Base-by-base conservation (phyloP, 2,797 vertebrate genomes). In the Adrianichthys oophorus region DNA sequence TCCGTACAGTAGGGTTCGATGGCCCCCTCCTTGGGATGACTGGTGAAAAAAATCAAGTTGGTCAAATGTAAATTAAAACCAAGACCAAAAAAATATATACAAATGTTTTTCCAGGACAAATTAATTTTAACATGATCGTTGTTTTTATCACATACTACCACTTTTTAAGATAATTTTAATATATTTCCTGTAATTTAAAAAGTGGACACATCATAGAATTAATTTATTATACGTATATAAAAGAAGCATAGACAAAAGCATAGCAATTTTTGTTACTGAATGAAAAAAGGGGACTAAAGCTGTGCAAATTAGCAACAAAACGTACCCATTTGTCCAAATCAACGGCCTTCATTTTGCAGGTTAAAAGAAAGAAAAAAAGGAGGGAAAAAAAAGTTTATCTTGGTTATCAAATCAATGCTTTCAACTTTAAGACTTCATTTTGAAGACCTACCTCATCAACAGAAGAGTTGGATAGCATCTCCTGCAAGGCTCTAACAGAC, bases 1-100 rank as follows among this genome's bases (percentile, higher is more conserved):
- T 65, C 96, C 96, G 0, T 97, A 98, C 56, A 98, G 89, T 51
- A 98, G 90, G 0, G 96, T 98, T 52, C 95, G 91, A 71, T 96
- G 95, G 50, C 96, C 95, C 4, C 96, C 95, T 1, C 95, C 95
- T 85, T 98, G 95, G 37, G 95, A 96, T 0, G 96, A 97, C 96
- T 97, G 63, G 10, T 17, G 47, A 45, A 41, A 16, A 8, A 62
- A 15, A 18, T 4, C 49, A 5, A 73, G 48, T 49, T 41, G 65
- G 8, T 46, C 46, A 46, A 61, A 62, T 23, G 21, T 43, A 21
- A 32, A 32, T 32, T 2, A 32, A 32, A 32, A 32, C 8, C 3
- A 8, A 10, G 8, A 32, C 19, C 19, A 21, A 26, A 26, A 26
- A 26, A 6, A 5, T 26, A 5, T 5, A 7, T 26, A 7, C 1